phyloP scores from a whole-genome alignment of 1,140 invertebrate genomes.

The Drosophila kepulauana region DNA sequence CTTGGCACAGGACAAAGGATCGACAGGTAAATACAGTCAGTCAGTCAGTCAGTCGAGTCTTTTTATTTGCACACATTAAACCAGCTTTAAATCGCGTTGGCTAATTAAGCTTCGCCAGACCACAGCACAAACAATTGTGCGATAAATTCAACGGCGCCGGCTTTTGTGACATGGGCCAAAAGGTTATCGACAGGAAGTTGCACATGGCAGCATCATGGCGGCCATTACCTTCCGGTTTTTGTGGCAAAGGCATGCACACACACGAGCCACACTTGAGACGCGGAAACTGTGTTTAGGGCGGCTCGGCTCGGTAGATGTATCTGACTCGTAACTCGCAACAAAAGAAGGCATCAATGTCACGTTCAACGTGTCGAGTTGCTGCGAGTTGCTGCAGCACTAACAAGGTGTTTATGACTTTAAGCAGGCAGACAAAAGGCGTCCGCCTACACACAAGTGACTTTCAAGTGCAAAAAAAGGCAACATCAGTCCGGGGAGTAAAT shows the following conservation, averaged over 20 bases:
- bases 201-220: conserved; percentile 62
- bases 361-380: conserved; percentile 74
- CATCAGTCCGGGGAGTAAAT: conserved; percentile 30
- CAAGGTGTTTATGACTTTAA: conserved; percentile 81
- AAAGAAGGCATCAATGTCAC: conserved; percentile 84
- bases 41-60: neutral
- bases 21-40: conserved; percentile 6
- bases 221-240: conserved; percentile 34
- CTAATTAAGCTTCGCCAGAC: conserved; percentile 54
- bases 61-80: neutral
- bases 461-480: conserved; percentile 62
- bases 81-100: conserved; percentile 18
- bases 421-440: conserved; percentile 75
- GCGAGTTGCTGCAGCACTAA: conserved; percentile 70
- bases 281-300: conserved; percentile 68
- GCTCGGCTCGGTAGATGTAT: neutral
- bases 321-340: conserved; percentile 37
- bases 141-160: conserved; percentile 66
- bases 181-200: conserved; percentile 78
- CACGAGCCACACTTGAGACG: conserved; percentile 68
- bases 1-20: conserved; percentile 29
- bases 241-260: conserved; percentile 1
- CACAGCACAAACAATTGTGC: conserved; percentile 52
- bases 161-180: conserved; percentile 41
- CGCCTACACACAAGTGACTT: conserved; percentile 56